Conservation (phyloP, 2,113 vertebrate species). For the Psittacara wagleri region DNA sequence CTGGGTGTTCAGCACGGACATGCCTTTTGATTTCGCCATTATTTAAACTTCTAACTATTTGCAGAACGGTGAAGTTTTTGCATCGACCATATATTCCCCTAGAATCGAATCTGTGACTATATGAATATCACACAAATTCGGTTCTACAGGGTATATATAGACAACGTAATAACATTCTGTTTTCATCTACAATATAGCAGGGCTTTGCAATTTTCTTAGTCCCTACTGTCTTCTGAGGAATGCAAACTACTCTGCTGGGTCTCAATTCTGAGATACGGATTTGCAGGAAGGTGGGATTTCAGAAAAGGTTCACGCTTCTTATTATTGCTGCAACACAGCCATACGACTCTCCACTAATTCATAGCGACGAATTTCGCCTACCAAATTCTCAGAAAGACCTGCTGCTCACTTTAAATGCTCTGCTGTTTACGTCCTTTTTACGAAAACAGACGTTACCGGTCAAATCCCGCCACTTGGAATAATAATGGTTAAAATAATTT, state of each 20-base stretch:
- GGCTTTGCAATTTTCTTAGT: conserved; percentile 46
- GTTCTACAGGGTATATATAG: conserved; percentile 93
- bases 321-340: background rate
- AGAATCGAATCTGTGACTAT: conserved; percentile 99
- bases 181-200: conserved; percentile 65
- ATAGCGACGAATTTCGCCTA: conserved; percentile 31
- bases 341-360: conserved; percentile 24
- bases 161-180: conserved; percentile 82
- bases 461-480: background rate
- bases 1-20: conserved; percentile 31
- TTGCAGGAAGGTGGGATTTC: conserved; percentile 40
- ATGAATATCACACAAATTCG: conserved; percentile 87
- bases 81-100: conserved; percentile 99
- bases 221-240: conserved; percentile 62
- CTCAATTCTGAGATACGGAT: conserved; percentile 27
- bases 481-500: background rate
- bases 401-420: conserved; percentile 14
- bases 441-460: background rate
- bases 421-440: background rate
- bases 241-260: conserved; percentile 49
- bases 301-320: conserved; percentile 23
- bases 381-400: conserved; percentile 31
- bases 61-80: conserved; percentile 91
- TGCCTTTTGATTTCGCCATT: conserved; percentile 51
- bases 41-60: conserved; percentile 67